A percentile compares a stretch with the other conserved stretches of the same genome.
Evolutionary conservation across 2,888 invertebrate genomes (phyloP).

Genomic region (Microdon myrmicae): DNA sequence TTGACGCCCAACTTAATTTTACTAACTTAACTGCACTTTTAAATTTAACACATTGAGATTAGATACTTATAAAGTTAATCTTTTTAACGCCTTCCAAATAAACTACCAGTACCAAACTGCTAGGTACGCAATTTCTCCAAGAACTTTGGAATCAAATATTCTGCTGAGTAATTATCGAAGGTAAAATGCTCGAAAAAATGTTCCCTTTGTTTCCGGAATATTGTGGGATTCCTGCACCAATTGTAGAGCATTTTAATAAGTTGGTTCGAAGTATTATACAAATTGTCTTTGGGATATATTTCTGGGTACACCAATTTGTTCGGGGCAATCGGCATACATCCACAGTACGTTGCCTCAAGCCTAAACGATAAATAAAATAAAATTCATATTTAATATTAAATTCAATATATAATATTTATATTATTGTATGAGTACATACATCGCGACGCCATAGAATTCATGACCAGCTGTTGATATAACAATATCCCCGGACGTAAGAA

Average conservation of each 20-base stretch:
- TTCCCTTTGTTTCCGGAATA: conserved; percentile 63
- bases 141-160: conserved; percentile 65
- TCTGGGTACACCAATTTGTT: conserved; percentile 78
- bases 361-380: conserved; percentile 66
- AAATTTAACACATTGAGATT: too few species aligned
- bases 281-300: conserved; percentile 73
- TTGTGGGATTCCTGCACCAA: conserved; percentile 68
- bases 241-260: conserved; percentile 70
- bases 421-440: conserved; percentile 67
- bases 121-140: conserved; percentile 62
- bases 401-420: conserved; percentile 11
- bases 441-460: conserved; percentile 81
- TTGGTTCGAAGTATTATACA: conserved; percentile 72
- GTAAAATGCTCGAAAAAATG: conserved; percentile 63
- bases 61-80: too few species aligned
- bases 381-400: conserved; percentile 4
- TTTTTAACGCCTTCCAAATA: too few species aligned
- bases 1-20: too few species aligned
- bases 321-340: conserved; percentile 78
- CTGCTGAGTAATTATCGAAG: conserved; percentile 66
- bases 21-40: too few species aligned
- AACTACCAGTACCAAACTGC: too few species aligned
- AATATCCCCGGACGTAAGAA: conserved; percentile 71
- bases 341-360: conserved; percentile 75
- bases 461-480: conserved; percentile 79